Conservation (phyloP, 92 coral and sea anemone genomes). For the Hydrozoanthus gracilis region DNA sequence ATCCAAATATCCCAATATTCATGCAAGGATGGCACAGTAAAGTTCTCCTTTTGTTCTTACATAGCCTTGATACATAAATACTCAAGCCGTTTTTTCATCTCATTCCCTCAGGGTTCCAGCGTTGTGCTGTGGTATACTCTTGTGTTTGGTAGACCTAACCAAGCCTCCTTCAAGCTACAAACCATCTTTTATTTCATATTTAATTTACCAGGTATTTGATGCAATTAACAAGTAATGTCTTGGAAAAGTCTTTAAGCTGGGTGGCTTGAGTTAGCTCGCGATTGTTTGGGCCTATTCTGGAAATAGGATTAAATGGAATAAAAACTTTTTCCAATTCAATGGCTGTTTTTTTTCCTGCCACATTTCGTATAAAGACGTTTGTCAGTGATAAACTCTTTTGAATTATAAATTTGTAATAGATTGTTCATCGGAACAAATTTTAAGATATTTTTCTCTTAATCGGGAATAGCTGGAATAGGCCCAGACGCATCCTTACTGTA, state of each 20-base stretch:
- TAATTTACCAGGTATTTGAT: slow-evolving; percentile 54
- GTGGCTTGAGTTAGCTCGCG: not conserved
- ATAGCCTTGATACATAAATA: not conserved
- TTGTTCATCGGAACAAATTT: too few species aligned
- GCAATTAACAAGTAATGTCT: not conserved
- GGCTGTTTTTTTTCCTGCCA: too few species aligned
- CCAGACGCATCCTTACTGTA: too few species aligned
- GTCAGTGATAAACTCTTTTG: too few species aligned
- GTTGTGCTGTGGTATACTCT: slow-evolving; percentile 54
- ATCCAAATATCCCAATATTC: too few species aligned
- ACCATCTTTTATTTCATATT: slow-evolving; percentile 36
- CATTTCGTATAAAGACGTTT: too few species aligned
- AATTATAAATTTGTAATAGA: too few species aligned
- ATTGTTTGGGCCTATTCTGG: not conserved
- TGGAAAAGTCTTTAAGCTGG: not conserved
- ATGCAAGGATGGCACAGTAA: not conserved
- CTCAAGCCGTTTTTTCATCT: not conserved
- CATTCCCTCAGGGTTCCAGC: slow-evolving; percentile 48
- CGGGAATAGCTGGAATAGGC: too few species aligned
- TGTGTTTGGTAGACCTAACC: slow-evolving; percentile 40
- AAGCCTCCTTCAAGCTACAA: slow-evolving; percentile 34
- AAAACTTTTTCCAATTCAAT: too few species aligned
- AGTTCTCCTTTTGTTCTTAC: not conserved
- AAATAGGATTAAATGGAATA: too few species aligned
- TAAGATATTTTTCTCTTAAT: too few species aligned